Evolutionary conservation across 2,113 vertebrate genomes (phyloP), one percentile per base, ranked within the genome.

Genomic region (Galeopterus variegatus): DNA sequence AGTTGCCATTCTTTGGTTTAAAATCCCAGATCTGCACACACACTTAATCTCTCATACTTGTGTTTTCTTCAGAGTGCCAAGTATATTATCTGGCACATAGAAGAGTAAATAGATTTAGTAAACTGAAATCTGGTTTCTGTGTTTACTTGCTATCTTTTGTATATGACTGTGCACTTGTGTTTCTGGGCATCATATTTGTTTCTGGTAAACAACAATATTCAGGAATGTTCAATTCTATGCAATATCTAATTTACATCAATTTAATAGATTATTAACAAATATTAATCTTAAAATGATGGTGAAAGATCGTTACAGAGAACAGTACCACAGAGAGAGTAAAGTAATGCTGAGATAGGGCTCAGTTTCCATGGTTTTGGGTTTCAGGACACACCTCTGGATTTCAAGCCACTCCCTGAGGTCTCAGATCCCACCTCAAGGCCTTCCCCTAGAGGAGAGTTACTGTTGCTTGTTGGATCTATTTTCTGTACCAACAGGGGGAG

Each of bases 21-120:
- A 94, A 96, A 92, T 90, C 60, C 50, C 56, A 95, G 70, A 36
- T 93, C 52, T 85, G n/a, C 56, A 67, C 62, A 96, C 48, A 81
- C 41, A 65, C 15, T 85, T 88, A 85, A 7, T 75, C 41, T 60
- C 28, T 82, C 28, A 36, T 64, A 75, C 50, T 77, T 82, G 6
- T 94, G 18, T 90, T 93, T 81, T 72, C 48, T 94, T 90, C 65
- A 75, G 7, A 77, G 24, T 85, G 80, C 85, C 70, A 96, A 85
- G 2, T n/a, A 88, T 82, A 94, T 52, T 79, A n/a, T 58, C 31
- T 76, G 72, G 81, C 76, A 96, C 72, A 72, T 28, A 88, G 11
- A 93, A n/a, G 1, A 85, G 60, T 90, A 50, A 76, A 52, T 84
- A 88, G n/a, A 88, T 64, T 26, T 24, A 90, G 4, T 87, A 70